Base-by-base conservation (phyloP, 2,113 vertebrate species). In the Cyanocitta stelleri region DNA sequence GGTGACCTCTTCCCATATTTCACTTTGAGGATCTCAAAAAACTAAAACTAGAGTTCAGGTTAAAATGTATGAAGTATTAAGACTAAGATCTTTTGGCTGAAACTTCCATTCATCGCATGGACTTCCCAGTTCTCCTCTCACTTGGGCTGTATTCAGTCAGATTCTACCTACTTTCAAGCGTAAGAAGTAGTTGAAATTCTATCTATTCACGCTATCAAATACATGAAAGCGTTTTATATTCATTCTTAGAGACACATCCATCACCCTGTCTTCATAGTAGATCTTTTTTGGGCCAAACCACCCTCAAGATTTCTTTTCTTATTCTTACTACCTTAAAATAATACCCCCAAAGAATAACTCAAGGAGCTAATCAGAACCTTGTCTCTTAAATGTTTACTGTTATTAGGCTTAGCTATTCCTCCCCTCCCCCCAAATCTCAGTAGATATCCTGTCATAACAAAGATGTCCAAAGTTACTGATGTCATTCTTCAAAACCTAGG, bases 351-450 rank as follows among this genome's bases (percentile, higher is more conserved):
- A 69, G 20, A 10, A 43, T 61, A 74, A 35, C 11, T 64, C 30
- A 49, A 27, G 23, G 17, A 80, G 6, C 9, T n/a, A 55, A 4
- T 37, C 54, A 84, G 20, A 77, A 41, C 4, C 33, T 73, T 37
- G 4, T 77, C 55, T 85, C 54, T 61, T 74, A 66, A 71, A 44
- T 20, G 1, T 58, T 78, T 69, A 24, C 11, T 77, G 20, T 32
- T 68, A 12, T 59, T 69, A 77, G 23, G 30, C 30, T 68, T 77
- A 77, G 20, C 6, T 55, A 29, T 66, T 71, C 22, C 18, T 39
- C 9, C 2, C 4, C 4, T 52, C 7, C 1, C 21, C 3, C 2
- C 4, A 24, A 55, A 68, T 37, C 9, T 48, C 59, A 43, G 24
- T 44, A 67, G 27, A 24, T 49, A 39, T 21, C 51, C n/a, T 58